Base-by-base conservation (phyloP, 37 sponge, comb jelly and placozoan species). In the Crambe crambe region DNA sequence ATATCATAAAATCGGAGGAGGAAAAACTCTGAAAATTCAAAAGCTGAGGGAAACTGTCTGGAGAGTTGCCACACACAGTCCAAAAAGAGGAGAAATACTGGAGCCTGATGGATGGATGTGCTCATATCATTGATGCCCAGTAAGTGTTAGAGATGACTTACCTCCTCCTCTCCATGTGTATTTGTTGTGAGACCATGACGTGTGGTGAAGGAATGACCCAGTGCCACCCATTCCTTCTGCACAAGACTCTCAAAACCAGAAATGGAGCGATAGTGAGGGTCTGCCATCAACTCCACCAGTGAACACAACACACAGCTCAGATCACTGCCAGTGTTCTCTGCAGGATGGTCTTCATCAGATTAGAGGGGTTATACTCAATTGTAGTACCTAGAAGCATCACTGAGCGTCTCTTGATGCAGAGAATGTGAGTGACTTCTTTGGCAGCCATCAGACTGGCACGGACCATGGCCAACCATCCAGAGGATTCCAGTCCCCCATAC, bases 61-160 rank as follows among this genome's bases (percentile, higher is more conserved):
- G 83, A 85, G 39, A 98, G 80, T 78, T 98, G 99, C 83, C 89
- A 90, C 18, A 94, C 92, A 79, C 99, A 98, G 81, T 98, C 97
- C 72, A 95, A 73, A 79, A 98, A 93, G 32, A 95, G 91, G 15
- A 96, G 70, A 78, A 98, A 98, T 27, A 96, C 89, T 35, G 99
- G 99, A 57, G 93, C 90, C 86, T 93, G 74, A 44, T 43, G 56
- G 5, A 67, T 44, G 58, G 6, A 56, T 36, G n/a, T n/a, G n/a
- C n/a, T n/a, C n/a, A n/a, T n/a, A n/a, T 2, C 21, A 47, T 68
- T 9, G n/a, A 62, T 62, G 27, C 17, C 56, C 18, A 18, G 18
- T 54, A 54, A 54, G n/a, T n/a, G n/a, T n/a, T n/a, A n/a, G n/a
- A n/a, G n/a, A n/a, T n/a, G n/a, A n/a, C n/a, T n/a, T n/a, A n/a